Evolutionary conservation across 2,888 invertebrate genomes (phyloP).

Genomic region (Epinotia demarniana): DNA sequence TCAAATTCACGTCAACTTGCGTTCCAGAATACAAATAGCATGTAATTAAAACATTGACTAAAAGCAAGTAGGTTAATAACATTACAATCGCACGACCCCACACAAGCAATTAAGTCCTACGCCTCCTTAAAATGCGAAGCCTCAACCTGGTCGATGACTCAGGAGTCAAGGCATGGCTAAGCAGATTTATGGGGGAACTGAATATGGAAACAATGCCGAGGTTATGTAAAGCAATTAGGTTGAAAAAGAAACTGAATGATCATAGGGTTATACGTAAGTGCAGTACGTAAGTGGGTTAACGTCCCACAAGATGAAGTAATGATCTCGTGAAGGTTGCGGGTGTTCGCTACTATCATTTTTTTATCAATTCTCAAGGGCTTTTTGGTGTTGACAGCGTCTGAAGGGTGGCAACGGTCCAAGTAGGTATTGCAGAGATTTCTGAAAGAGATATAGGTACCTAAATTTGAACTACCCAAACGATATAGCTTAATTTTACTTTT

Average conservation of each 20-base stretch:
- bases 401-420: too few relatives aligned
- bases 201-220: slow-evolving; percentile 16
- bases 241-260: background rate
- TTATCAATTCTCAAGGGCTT: too few relatives aligned
- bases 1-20: too few relatives aligned
- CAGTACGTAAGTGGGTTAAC: background rate
- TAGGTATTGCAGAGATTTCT: too few relatives aligned
- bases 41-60: slow-evolving; percentile 27
- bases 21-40: slow-evolving; percentile 1
- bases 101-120: slow-evolving; percentile 35
- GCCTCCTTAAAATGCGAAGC: slow-evolving; percentile 33
- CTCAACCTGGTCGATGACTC: slow-evolving; percentile 28
- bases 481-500: background rate
- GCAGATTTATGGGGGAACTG: background rate
- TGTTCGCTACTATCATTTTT: too few relatives aligned
- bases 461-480: background rate
- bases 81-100: slow-evolving; percentile 29
- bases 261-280: background rate
- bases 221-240: slow-evolving; percentile 10
- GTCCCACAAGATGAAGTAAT: background rate
- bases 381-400: too few relatives aligned
- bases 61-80: slow-evolving; percentile 18
- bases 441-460: background rate
- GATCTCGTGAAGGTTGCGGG: background rate
- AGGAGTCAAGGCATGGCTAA: slow-evolving; percentile 1